These are phyloP conservation scores for Regulus satrapa DNA, from an alignment of 2,113 vertebrate species.

Conservation along the genomic window DNA sequence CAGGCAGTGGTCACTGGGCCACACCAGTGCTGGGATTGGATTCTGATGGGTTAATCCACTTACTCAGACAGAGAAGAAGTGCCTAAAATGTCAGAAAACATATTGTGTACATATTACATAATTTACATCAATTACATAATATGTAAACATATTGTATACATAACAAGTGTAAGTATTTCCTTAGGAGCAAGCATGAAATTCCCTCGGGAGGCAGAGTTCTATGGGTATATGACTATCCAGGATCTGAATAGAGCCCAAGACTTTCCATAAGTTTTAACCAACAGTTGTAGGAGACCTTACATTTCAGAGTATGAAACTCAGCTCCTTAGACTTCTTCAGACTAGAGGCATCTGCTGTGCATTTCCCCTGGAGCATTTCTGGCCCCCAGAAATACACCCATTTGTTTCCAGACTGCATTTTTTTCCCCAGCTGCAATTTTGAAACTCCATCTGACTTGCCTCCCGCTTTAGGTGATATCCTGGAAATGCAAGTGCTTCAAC, in stretches of 20 bases:
- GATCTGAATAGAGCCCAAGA: not conserved
- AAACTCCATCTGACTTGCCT: not conserved
- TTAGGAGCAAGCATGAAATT: not conserved
- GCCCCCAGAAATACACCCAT: not conserved
- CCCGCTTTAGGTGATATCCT: not conserved
- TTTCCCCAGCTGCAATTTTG: not conserved
- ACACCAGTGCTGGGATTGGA: fast-evolving
- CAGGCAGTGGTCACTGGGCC: not conserved
- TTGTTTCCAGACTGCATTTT: not conserved
- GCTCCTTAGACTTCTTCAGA: not conserved
- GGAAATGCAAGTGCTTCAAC: not conserved
- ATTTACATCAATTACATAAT: too few species aligned
- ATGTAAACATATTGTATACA: too few species aligned
- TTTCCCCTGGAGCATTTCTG: not conserved
- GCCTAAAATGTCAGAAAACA: not conserved
- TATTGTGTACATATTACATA: too few species aligned
- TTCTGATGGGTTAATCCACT: not conserved
- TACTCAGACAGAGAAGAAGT: not conserved
- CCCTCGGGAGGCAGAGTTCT: not conserved
- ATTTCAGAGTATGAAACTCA: not conserved
- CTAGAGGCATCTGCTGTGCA: not conserved
- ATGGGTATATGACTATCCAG: not conserved
- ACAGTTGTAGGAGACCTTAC: not conserved
- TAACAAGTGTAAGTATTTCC: not conserved
- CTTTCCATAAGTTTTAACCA: not conserved